phyloP scores from a whole-genome alignment of 2,888 invertebrate genomes.

The Aphelenchoides bicaudatus region DNA sequence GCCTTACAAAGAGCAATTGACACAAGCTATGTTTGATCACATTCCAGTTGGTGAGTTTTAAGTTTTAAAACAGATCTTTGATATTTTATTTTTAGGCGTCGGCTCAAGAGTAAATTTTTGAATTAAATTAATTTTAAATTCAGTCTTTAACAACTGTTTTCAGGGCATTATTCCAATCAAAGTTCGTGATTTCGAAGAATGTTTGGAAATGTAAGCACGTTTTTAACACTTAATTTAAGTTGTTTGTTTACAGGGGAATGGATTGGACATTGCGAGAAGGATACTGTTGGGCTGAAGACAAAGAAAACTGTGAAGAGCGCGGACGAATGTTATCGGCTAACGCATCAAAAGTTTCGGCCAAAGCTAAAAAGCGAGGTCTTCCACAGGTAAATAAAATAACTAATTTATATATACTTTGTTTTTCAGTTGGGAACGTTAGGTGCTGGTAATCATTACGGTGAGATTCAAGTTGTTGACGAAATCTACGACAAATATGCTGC shows the following conservation, averaged over 20 bases:
- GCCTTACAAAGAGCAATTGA: slow-evolving; percentile 85
- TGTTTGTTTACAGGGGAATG: too few relatives aligned
- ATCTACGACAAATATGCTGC: slow-evolving; percentile 95
- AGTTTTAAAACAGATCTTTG: too few relatives aligned
- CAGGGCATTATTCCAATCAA: slow-evolving; percentile 42
- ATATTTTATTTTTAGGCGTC: too few relatives aligned
- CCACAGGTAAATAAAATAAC: slow-evolving; percentile 70
- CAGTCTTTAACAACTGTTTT: slow-evolving; percentile 15
- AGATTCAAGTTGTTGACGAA: slow-evolving; percentile 97
- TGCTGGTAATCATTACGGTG: slow-evolving; percentile 92
- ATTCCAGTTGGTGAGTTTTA: slow-evolving; percentile 98
- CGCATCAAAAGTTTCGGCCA: slow-evolving; percentile 78
- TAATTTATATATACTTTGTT: too few relatives aligned
- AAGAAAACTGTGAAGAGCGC: slow-evolving; percentile 99
- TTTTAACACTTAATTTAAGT: not conserved
- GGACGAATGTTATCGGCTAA: slow-evolving; percentile 98
- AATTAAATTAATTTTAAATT: slow-evolving; percentile 1
- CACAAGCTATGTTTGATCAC: slow-evolving; percentile 95
- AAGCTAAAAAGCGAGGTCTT: slow-evolving; percentile 83
- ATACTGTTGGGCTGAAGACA: slow-evolving; percentile 99
- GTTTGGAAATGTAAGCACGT: slow-evolving; percentile 98
- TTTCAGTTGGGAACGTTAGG: slow-evolving; percentile 78
- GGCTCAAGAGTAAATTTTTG: slow-evolving; percentile 65
- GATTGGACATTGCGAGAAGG: slow-evolving; percentile 95
- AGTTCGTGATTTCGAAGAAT: slow-evolving; percentile 44